phyloP scores from a whole-genome alignment of 2,797 vertebrate genomes.

The Aulostomus chinensis region DNA sequence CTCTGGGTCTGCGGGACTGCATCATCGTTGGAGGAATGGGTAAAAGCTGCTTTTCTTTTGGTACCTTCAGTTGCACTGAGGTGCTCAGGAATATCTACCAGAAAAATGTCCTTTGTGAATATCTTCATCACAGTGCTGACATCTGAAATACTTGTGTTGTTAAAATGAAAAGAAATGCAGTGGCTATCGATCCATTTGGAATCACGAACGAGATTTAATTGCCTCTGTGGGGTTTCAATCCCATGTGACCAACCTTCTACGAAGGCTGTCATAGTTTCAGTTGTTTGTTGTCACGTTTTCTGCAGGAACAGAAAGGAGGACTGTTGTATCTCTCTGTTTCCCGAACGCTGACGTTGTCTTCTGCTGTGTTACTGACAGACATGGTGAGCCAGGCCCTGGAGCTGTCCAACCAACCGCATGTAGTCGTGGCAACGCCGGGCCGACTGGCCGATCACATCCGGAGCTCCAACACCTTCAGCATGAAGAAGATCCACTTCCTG shows the following conservation, averaged over 20 bases:
- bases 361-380: constrained; percentile 76
- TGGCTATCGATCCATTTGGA: no score
- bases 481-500: constrained; percentile 87
- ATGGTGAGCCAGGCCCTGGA: constrained; percentile 90
- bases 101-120: no score
- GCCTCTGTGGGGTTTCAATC: no score
- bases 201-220: no score
- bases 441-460: constrained; percentile 92
- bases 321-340: neutral
- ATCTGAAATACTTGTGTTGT: no score
- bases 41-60: constrained; percentile 51
- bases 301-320: no score
- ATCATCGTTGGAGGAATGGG: constrained; percentile 95
- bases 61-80: neutral
- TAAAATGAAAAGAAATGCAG: no score
- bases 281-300: no score
- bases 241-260: no score
- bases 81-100: no score
- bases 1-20: constrained; percentile 89
- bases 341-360: neutral
- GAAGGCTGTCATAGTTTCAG: no score
- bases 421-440: constrained; percentile 93
- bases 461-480: constrained; percentile 89
- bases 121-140: no score
- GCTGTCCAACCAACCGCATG: constrained; percentile 89